These are phyloP conservation scores for Hypsibius dujardini DNA, from an alignment of 1,140 invertebrate species.

Conservation along the genomic window DNA sequence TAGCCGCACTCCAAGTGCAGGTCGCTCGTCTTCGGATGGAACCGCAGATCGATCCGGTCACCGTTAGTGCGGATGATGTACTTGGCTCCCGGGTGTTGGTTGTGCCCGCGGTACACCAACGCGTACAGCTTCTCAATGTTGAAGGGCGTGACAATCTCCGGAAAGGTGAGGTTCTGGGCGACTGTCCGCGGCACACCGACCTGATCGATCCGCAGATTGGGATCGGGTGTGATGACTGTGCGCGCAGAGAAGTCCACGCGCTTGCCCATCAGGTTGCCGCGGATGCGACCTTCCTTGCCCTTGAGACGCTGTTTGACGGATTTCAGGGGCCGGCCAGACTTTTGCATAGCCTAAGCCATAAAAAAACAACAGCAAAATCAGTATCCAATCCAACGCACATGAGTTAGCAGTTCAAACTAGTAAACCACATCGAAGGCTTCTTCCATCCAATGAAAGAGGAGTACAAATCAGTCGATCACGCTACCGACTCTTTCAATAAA, in stretches of 20 bases:
- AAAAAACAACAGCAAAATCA: slow-evolving; percentile 22
- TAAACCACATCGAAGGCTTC: too few relatives aligned
- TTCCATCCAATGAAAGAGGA: too few relatives aligned
- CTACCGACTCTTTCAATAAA: too few relatives aligned
- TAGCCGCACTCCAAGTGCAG: slow-evolving; percentile 96
- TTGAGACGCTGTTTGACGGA: slow-evolving; percentile 65
- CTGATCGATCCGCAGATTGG: slow-evolving; percentile 92
- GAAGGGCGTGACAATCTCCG: slow-evolving; percentile 96
- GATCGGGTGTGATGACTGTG: slow-evolving; percentile 98
- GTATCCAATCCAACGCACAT: neutral
- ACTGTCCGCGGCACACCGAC: slow-evolving; percentile 95
- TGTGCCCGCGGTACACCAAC: slow-evolving; percentile 80
- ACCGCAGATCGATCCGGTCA: slow-evolving; percentile 89
- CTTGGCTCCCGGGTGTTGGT: slow-evolving; percentile 96
- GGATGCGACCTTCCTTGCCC: slow-evolving; percentile 86
- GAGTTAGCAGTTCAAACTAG: too few relatives aligned
- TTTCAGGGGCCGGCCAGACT: slow-evolving; percentile 93
- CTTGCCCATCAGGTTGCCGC: slow-evolving; percentile 99
- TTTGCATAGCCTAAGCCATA: slow-evolving; percentile 69
- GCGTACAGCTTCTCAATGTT: slow-evolving; percentile 97
- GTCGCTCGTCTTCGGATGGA: slow-evolving; percentile 94
- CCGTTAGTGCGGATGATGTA: slow-evolving; percentile 98
- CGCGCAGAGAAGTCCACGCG: slow-evolving; percentile 97
- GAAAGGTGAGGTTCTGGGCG: slow-evolving; percentile 96
- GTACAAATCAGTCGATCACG: too few relatives aligned